Percentiles rank a stretch among this genome's conserved stretches.
Conservation (phyloP, 1,140 invertebrate genomes). For the Camponotus pennsylvanicus region DNA sequence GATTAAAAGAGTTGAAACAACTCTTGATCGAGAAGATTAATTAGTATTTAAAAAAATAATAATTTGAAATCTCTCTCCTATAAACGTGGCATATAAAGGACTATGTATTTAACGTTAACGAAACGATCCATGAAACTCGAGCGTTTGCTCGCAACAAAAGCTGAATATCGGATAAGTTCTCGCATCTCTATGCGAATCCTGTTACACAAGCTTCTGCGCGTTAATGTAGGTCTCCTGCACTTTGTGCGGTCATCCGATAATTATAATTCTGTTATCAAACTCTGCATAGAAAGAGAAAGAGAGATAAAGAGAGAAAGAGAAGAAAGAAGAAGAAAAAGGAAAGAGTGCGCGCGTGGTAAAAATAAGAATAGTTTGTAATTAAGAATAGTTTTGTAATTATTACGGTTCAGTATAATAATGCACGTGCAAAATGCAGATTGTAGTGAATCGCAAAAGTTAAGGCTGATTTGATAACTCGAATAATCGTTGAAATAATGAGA, state of each 20-base stretch:
- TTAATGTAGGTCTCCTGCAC: constrained; percentile 55
- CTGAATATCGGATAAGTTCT: constrained; percentile 60
- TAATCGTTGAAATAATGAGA: not conserved
- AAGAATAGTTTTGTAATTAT: constrained; percentile 7
- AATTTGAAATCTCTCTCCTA: not conserved
- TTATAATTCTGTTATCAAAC: constrained; percentile 58
- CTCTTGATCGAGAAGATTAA: not conserved
- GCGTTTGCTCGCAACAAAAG: constrained; percentile 63
- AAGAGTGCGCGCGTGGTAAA: constrained; percentile 8
- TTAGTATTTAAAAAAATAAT: not conserved
- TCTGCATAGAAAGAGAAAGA: not conserved
- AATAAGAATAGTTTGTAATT: constrained; percentile 31
- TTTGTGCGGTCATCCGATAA: constrained; percentile 59
- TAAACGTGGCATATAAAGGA: not conserved
- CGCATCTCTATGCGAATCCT: constrained; percentile 49
- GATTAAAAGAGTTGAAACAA: not conserved
- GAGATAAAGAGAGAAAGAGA: no score
- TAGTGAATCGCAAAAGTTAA: constrained; percentile 14
- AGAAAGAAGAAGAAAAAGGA: no score
- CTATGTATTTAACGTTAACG: constrained; percentile 51
- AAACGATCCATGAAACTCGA: constrained; percentile 22
- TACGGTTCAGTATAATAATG: not conserved
- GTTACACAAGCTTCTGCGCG: constrained; percentile 51
- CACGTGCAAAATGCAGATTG: not conserved
- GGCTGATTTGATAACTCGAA: not conserved